Evolutionary conservation across 2,797 vertebrate genomes (phyloP), one percentile per base, ranked within the genome.

Genomic region (Spondyliosoma cantharus): DNA sequence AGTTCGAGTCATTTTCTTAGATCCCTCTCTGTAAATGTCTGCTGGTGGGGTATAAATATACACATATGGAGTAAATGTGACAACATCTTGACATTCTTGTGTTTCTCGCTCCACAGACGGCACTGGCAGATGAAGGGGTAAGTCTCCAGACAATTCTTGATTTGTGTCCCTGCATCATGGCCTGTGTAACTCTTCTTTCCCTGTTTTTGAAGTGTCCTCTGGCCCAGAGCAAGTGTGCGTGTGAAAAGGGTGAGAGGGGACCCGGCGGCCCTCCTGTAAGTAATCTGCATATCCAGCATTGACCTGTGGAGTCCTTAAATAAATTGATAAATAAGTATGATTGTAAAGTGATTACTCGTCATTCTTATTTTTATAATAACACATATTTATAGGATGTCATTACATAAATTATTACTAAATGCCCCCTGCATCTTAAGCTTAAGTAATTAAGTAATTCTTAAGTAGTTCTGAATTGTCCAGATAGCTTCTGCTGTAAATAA

Each of bases 211-310:
- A 98, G 97, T 98, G 97, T 90, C 93, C 95, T 3, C 82, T 94
- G 74, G 87, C 89, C 65, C 82, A 87, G 48, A 93, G 86, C 69
- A 75, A 50, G 52, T 98, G 97, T 91, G 88, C 86, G 0, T 98
- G 97, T 90, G 96, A 97, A 61, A 98, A 97, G 81, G 97, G 97
- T 3, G 96, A 97, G 89, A 93, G 91, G 80, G 97, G 96, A 85
- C 86, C 94, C 74, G 78, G 87, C 2, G 97, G 97, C 49, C 86
- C 96, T 43, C 56, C 95, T 77, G 97, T 98, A 91, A 97, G 96
- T 96, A 93, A 62, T 43, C 20, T 15, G 63, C 22, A 24, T 24
- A 11, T 25, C 20, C 37, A 25, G 1, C 16, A 15, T 3, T 27
- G 9, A 11, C 14, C 6, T 9, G 0, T 20, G 1, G 12, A 37